These are phyloP conservation scores for Falco novaeseelandiae DNA, from an alignment of 2,797 vertebrate genomes.

Conservation along the genomic window DNA sequence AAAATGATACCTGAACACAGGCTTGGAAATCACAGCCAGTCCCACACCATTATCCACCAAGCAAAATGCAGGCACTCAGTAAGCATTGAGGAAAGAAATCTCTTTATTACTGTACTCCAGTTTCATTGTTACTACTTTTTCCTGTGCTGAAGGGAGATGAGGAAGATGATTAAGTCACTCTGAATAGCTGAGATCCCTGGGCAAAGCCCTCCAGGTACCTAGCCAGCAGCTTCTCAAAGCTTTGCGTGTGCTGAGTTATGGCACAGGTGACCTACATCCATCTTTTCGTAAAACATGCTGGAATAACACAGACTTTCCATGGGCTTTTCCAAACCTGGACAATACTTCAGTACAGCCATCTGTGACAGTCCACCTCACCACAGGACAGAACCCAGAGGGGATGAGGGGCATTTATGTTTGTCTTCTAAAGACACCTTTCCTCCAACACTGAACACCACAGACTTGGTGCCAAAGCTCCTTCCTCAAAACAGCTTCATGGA, in stretches of 20 bases:
- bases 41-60: background rate
- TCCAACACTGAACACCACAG: background rate
- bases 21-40: background rate
- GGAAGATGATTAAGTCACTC: background rate
- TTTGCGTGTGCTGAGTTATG: background rate
- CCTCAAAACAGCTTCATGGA: conserved; percentile 21
- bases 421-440: background rate
- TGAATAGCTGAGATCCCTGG: background rate
- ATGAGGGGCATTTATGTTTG: background rate
- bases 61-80: background rate
- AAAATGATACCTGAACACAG: background rate
- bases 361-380: background rate
- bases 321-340: background rate
- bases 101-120: background rate
- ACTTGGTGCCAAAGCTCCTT: background rate
- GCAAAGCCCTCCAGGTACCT: background rate
- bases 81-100: background rate
- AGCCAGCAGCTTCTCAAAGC: background rate
- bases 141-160: background rate
- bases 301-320: background rate
- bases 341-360: background rate
- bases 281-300: background rate
- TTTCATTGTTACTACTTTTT: background rate
- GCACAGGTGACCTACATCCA: background rate
- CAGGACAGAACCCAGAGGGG: background rate